Conservation (phyloP, 2,113 vertebrate genomes). For the Xyliphius kryptos region DNA sequence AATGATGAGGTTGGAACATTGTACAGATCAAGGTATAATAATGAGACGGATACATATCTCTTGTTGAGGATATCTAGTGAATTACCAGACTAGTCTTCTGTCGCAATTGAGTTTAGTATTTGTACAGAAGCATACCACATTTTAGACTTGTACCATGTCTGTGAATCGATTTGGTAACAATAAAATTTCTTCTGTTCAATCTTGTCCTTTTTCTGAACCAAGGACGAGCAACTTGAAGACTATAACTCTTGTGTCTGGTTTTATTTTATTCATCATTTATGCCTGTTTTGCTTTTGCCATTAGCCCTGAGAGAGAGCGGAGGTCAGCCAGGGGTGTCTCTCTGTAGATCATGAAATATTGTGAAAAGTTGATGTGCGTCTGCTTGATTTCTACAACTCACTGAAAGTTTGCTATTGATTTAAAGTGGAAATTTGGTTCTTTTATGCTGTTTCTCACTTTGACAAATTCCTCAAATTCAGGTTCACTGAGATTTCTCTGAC, state of each 20-base stretch:
- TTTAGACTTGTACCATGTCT: not conserved
- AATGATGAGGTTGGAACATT: too few relatives aligned
- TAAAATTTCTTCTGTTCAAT: slow-evolving; percentile 28
- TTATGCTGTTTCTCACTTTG: too few relatives aligned
- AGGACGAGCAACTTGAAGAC: slow-evolving; percentile 50
- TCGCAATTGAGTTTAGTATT: not conserved
- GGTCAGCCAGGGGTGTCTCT: slow-evolving; percentile 37
- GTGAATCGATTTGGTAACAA: slow-evolving; percentile 5
- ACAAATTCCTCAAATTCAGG: too few relatives aligned
- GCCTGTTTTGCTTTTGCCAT: slow-evolving; percentile 46
- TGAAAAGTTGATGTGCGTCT: slow-evolving; percentile 25
- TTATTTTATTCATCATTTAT: slow-evolving; percentile 13
- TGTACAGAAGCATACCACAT: not conserved
- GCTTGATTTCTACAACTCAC: too few relatives aligned
- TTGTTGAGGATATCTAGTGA: too few relatives aligned
- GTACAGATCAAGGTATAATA: too few relatives aligned
- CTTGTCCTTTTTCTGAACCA: slow-evolving; percentile 55
- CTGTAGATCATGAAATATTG: too few relatives aligned
- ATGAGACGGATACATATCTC: too few relatives aligned
- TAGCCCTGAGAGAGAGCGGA: slow-evolving; percentile 39
- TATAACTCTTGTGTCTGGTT: slow-evolving; percentile 53
- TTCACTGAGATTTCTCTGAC: too few relatives aligned
- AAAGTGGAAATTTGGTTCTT: too few relatives aligned
- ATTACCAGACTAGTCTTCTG: not conserved
- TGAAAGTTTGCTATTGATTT: too few relatives aligned